Base-by-base conservation (phyloP, 2,888 invertebrate genomes). In the Belgica antarctica region DNA sequence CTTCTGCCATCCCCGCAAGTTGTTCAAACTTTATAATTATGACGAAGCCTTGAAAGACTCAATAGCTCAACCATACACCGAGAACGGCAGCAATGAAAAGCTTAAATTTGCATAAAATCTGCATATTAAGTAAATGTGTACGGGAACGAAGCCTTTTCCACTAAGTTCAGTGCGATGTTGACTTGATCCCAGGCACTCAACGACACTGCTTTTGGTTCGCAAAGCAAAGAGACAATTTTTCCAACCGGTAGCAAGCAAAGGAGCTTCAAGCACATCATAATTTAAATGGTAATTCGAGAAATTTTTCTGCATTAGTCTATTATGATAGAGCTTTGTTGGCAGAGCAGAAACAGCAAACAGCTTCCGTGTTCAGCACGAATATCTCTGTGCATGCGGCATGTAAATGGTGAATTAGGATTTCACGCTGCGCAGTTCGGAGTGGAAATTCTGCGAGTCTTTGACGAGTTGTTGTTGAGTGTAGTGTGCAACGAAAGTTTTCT, bases 201-300 rank as follows among this genome's bases (percentile, higher is more conserved):
- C 17, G 7, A 8, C 52, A n/a, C 8, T n/a, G 52, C 17, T 17
- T 52, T n/a, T 41, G 41, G 15, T 41, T 41, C 41, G 41, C 17
- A 17, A 52, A 22, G 17, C 3, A 52, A n/a, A 19, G 22, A 22
- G 22, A 52, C 17, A 52, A 52, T 19, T 52, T 52, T 22, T 22
- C 22, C 52, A 52, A 22, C 19, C 22, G 3, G 41, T n/a, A 10
- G 41, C 2, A 41, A 41, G 41, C 12, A n/a, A 5, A 12, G 15
- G 41, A 36, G 15, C 41, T 65, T 47, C 27, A 25, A 47, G 47
- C 65, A 57, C 28, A 52, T 68, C 57, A 68, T 63, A 68, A 68
- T 68, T 68, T 68, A 68, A 57, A 68, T 68, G 68, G 52, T 68
- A 68, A 68, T 68, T 68, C 52, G n/a, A n/a, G n/a, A 19, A 15